Conservation (phyloP, 2,797 vertebrate genomes). For the Chloroceryle amazona region DNA sequence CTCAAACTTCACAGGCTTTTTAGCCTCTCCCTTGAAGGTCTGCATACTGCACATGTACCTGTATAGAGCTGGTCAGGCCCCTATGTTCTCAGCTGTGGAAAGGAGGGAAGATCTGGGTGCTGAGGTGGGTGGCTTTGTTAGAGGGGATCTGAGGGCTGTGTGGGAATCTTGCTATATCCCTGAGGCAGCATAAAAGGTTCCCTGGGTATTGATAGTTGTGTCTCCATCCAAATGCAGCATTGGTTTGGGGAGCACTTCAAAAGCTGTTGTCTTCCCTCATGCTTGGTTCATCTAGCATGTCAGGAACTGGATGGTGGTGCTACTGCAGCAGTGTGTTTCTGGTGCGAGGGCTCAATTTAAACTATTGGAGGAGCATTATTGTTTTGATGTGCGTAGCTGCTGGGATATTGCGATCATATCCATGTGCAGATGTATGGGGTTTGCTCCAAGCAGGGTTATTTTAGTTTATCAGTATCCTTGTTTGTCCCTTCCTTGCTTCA, state of each 20-base stretch:
- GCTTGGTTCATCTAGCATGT: background rate
- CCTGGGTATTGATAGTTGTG: background rate
- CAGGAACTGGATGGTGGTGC: background rate
- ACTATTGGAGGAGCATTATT: fast-evolving
- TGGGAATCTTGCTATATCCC: background rate
- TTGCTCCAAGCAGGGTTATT: background rate
- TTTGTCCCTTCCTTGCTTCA: background rate
- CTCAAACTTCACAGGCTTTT: background rate
- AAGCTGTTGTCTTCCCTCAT: background rate
- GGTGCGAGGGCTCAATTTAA: background rate
- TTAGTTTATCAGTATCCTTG: background rate
- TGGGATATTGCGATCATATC: background rate
- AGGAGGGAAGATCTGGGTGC: background rate
- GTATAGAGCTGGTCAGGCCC: background rate
- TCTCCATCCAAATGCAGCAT: background rate
- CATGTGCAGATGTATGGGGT: background rate
- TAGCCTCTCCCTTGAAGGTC: background rate
- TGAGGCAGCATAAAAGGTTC: background rate
- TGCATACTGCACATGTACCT: fast-evolving
- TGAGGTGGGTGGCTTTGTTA: background rate
- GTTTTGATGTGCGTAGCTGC: background rate
- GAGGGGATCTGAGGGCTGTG: background rate
- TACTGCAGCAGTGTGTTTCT: background rate
- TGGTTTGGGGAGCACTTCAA: background rate
- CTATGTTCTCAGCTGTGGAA: background rate